Base-by-base conservation (phyloP, 30 jellyfish, hydroid and myxozoan species). In the Rhopilema esculentum region DNA sequence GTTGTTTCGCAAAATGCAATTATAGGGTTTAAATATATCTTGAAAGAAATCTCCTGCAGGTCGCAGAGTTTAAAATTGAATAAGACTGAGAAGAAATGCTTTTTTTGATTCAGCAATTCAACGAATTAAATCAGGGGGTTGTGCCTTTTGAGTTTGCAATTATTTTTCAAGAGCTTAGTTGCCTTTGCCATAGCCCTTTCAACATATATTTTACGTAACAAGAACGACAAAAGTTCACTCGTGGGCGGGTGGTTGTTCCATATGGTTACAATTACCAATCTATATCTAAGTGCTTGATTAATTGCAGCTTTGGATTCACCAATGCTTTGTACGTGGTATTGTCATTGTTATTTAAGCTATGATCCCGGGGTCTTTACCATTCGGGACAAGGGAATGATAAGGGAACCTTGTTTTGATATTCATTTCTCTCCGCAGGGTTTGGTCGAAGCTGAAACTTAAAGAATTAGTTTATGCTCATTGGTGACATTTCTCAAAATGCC, bases 401-500 rank as follows among this genome's bases (percentile, higher is more conserved):
- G n/a, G n/a, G n/a, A n/a, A n/a, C n/a, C n/a, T 40, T 40, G 57
- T 12, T 12, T 2, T 2, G 12, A 40, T 40, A 12, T 12, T 40
- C 9, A 40, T 40, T 40, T 40, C 57, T 40, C 57, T 40, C 57
- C 12, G 6, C 57, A 40, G 57, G 12, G 57, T 40, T 6, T 40
- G 57, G 6, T 40, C 12, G 57, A 40, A 40, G 12, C 9, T 40
- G 57, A 40, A 40, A 12, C 57, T 40, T 40, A 6, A 40, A 12
- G 57, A 2, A 12, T 2, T 6, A 40, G 20, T 27, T 6, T 30
- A 66, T 66, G 77, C 30, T 66, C 17, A 23, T 23, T 4, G 77
- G 77, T 16, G 49, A 20, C 15, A 66, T 26, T 26, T 6, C 25
- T 40, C 53, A 80, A 80, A n/a, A 80, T 80, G 90, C 90, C 90